Base-by-base conservation (phyloP, 2,888 invertebrate species). In the Xanthostigma xanthostigma region DNA sequence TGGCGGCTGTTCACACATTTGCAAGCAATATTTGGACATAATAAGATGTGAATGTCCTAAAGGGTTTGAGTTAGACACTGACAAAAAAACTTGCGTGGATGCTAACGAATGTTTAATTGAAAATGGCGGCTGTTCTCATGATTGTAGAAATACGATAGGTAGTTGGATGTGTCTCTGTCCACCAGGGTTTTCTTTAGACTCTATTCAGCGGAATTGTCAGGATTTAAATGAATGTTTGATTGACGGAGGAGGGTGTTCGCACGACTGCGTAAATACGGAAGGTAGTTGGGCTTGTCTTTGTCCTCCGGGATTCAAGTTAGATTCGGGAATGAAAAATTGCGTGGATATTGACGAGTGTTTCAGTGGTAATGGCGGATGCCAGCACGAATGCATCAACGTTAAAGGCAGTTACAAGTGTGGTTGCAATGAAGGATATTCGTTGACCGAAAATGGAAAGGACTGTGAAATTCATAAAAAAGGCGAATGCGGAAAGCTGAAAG, bases 61-160 rank as follows among this genome's bases (percentile, higher is more conserved):
- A 2, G 79, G 71, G 4, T 73, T 67, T 52, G 57, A 65, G 11
- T 55, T 75, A 9, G 56, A 60, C 10, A 65, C 62, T 0, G 71
- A 70, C 48, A 60, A 60, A 43, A 54, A 55, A 44, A 71, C 72
- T 37, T 72, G 72, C 52, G 62, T 60, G 35, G 72, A 74, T 59
- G 63, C 77, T 8, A 73, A 79, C 58, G 76, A 77, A 47, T 84
- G 83, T 54, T 61, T 63, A 9, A 55, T 62, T 1, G 68, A 71
- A 48, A 76, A 78, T 52, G 78, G 76, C 1, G 76, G 75, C 36
- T 84, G 83, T 59, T 73, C 75, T 5, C 80, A 81, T 49, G 67
- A 70, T 14, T 84, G 84, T 57, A 62, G 67, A 44, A 74, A 76
- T 49, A 62, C 65, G 3, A 67, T 69, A 11, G 76, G 75, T 1